These are phyloP conservation scores for Frankliniella fusca DNA, from an alignment of 2,888 invertebrate species.

Conservation along the genomic window DNA sequence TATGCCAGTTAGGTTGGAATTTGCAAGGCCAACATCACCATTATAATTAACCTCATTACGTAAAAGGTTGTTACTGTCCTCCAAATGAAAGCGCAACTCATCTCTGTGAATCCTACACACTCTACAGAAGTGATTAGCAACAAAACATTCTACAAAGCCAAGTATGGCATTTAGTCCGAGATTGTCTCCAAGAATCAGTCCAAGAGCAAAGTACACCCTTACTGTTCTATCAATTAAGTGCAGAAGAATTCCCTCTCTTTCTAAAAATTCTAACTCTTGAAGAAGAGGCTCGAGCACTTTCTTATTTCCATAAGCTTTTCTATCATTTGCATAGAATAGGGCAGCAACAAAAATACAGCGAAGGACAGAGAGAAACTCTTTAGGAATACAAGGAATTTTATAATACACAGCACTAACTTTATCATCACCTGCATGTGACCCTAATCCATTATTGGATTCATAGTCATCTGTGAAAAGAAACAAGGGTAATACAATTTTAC, in stretches of 20 bases:
- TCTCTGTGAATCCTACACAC: too few relatives aligned
- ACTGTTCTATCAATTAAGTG: too few relatives aligned
- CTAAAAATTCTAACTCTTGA: neutral
- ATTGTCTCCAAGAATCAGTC: too few relatives aligned
- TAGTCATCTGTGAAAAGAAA: neutral
- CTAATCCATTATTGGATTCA: neutral
- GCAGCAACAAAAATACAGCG: neutral
- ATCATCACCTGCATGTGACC: neutral
- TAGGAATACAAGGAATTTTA: neutral
- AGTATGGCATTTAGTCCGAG: too few relatives aligned
- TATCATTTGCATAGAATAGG: neutral
- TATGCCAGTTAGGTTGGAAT: too few relatives aligned
- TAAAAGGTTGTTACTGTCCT: too few relatives aligned
- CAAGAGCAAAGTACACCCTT: too few relatives aligned
- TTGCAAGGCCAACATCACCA: too few relatives aligned
- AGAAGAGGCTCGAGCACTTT: neutral
- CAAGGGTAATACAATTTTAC: neutral
- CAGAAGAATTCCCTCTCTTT: neutral
- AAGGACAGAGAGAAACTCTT: neutral
- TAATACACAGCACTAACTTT: neutral
- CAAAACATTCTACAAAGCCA: too few relatives aligned
- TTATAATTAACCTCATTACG: too few relatives aligned
- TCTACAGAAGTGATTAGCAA: too few relatives aligned
- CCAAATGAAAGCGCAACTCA: too few relatives aligned
- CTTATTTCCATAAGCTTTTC: neutral